Evolutionary conservation across 2,797 vertebrate species (phyloP).

Genomic region (Vespertilio murinus): DNA sequence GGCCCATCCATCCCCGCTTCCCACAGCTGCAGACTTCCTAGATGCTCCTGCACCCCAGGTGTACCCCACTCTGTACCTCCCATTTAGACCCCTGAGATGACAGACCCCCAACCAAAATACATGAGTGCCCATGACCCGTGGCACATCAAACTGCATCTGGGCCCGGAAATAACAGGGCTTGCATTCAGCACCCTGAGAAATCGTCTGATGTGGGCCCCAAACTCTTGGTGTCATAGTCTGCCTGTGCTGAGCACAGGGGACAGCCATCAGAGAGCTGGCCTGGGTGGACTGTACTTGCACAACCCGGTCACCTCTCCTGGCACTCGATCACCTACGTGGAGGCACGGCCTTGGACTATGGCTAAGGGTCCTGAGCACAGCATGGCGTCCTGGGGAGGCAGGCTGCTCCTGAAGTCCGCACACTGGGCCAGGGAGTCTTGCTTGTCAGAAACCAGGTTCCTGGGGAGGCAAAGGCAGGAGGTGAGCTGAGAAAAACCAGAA

Average conservation of each 20-base stretch:
- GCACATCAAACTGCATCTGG: neutral
- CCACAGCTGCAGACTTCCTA: neutral
- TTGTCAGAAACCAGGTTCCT: slow-evolving; percentile 97
- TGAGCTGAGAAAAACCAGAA: slow-evolving; percentile 18
- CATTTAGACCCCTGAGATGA: neutral
- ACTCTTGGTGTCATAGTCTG: neutral
- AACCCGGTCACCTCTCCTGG: neutral
- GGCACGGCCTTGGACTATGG: slow-evolving; percentile 94
- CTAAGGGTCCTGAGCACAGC: slow-evolving; percentile 93
- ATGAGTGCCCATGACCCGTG: neutral
- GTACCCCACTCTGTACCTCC: neutral
- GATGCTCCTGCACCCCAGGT: neutral
- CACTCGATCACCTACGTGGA: slow-evolving; percentile 88
- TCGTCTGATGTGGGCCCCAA: neutral
- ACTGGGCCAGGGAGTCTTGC: slow-evolving; percentile 94
- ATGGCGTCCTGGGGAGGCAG: slow-evolving; percentile 92
- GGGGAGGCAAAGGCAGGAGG: slow-evolving; percentile 27
- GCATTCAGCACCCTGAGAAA: neutral
- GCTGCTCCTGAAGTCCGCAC: slow-evolving; percentile 96
- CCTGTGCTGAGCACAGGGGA: neutral
- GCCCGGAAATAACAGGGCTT: neutral
- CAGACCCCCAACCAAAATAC: neutral
- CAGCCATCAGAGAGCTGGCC: neutral
- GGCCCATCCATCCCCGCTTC: neutral
- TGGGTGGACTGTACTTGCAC: neutral